phyloP scores from a whole-genome alignment of 1,140 invertebrate genomes.

The Cydia amplana region DNA sequence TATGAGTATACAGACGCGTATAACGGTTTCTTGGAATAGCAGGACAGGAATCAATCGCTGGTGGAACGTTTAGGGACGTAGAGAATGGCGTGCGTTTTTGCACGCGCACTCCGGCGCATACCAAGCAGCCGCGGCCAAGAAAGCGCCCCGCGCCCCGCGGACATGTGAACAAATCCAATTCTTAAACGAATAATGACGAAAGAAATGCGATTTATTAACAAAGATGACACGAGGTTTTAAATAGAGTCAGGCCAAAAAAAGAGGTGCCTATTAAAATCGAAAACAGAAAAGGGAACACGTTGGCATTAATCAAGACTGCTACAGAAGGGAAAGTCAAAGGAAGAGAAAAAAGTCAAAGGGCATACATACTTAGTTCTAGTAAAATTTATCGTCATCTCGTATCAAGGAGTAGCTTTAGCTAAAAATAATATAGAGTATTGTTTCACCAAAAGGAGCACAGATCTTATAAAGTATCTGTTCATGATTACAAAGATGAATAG shows the following conservation, averaged over 20 bases:
- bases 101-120: constrained; percentile 12
- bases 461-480: no score
- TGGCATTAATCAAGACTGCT: no score
- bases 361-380: no score
- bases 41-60: constrained; percentile 25
- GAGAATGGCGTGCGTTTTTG: constrained; percentile 30
- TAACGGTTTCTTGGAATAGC: not conserved
- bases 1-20: not conserved
- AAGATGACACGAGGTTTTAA: not conserved
- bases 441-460: no score
- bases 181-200: not conserved
- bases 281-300: not conserved
- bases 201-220: not conserved
- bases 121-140: constrained; percentile 18
- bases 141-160: constrained; percentile 10
- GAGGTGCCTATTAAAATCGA: not conserved
- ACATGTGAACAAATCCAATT: not conserved
- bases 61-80: constrained; percentile 32
- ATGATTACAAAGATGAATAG: not conserved
- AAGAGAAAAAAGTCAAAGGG: no score
- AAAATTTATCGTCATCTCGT: no score
- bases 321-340: no score
- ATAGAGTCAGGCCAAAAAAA: not conserved
- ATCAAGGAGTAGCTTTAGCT: no score
- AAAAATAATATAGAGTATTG: no score